Conservation (phyloP, 2,113 vertebrate genomes). For the Centropristis striata region DNA sequence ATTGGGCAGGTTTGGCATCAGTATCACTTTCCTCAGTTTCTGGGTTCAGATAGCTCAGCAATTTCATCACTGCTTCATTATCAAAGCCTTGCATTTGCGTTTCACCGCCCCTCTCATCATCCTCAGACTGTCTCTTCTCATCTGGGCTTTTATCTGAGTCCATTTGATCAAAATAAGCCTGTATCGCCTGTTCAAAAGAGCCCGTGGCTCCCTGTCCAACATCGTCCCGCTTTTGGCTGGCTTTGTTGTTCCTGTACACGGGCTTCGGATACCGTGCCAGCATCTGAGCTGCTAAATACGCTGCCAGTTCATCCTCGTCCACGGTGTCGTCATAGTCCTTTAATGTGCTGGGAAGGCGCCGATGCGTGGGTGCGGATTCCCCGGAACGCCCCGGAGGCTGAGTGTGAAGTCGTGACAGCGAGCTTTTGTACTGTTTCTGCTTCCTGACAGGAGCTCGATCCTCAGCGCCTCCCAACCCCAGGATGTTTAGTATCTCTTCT, state of each 20-base stretch:
- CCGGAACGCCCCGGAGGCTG: constrained; percentile 75
- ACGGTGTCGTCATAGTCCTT: constrained; percentile 85
- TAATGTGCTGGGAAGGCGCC: constrained; percentile 80
- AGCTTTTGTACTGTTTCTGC: constrained; percentile 83
- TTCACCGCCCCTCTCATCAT: constrained; percentile 66
- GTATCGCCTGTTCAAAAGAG: constrained; percentile 85
- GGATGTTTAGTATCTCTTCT: constrained; percentile 91
- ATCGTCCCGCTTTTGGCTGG: constrained; percentile 81
- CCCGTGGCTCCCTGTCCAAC: constrained; percentile 78
- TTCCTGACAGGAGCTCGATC: constrained; percentile 82
- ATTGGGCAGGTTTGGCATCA: constrained; percentile 86
- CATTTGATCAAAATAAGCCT: constrained; percentile 87
- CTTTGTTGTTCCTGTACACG: constrained; percentile 70
- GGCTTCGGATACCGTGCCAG: constrained; percentile 87
- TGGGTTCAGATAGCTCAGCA: constrained; percentile 91
- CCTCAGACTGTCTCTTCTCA: constrained; percentile 84
- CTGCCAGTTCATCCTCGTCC: constrained; percentile 89
- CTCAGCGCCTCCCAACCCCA: constrained; percentile 85
- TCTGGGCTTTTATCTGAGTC: constrained; percentile 77
- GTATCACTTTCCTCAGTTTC: constrained; percentile 87
- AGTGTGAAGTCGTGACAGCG: constrained; percentile 81
- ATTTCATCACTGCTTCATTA: constrained; percentile 89
- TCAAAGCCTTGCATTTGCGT: constrained; percentile 85
- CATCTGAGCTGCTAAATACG: constrained; percentile 90
- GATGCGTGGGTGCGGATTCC: constrained; percentile 78